Conservation (phyloP, 1,140 invertebrate species). For the Magallana gigas region DNA sequence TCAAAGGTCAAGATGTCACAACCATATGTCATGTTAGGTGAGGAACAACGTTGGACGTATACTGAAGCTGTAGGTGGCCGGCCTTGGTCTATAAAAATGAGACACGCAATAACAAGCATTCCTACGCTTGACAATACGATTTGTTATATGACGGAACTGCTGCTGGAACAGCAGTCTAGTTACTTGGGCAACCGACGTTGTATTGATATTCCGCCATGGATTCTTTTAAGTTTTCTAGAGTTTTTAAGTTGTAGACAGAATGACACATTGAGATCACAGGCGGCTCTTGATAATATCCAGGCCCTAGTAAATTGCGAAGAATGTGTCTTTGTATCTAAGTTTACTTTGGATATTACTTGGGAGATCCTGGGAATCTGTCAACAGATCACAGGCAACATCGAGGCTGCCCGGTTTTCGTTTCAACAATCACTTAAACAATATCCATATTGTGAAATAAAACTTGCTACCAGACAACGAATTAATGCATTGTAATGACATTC, state of each 20-base stretch:
- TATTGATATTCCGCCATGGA: neutral
- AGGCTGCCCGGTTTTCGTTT: neutral
- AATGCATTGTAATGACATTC: neutral
- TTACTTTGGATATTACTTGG: neutral
- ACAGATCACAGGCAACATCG: neutral
- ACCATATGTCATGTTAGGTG: too few relatives aligned
- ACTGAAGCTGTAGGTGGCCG: neutral
- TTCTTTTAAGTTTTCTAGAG: neutral
- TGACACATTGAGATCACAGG: neutral
- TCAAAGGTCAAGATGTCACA: neutral
- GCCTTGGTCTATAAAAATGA: neutral
- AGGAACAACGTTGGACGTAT: neutral
- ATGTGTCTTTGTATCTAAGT: neutral
- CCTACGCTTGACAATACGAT: neutral
- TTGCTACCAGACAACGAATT: neutral
- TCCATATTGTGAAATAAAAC: neutral
- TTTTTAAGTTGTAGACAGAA: neutral
- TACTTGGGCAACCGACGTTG: neutral
- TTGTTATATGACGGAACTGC: too few relatives aligned
- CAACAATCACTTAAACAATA: constrained; percentile 10
- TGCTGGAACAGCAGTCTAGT: neutral
- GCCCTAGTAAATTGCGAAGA: neutral
- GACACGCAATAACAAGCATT: neutral
- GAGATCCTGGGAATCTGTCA: constrained; percentile 8
- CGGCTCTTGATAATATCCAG: neutral